Base-by-base conservation (phyloP, 2,888 invertebrate genomes). In the Caenorhabditis uteleia region DNA sequence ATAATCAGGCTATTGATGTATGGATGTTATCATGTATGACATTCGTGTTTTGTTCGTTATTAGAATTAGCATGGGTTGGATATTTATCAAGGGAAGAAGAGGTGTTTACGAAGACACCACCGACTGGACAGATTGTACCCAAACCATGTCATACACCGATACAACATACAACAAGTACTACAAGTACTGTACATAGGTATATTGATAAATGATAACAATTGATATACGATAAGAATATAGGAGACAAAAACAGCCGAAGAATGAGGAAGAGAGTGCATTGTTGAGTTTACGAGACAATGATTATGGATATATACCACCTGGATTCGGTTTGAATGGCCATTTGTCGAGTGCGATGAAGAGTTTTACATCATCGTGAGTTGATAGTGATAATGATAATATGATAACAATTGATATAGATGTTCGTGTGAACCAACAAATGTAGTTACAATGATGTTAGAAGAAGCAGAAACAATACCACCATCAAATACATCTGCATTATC, bases 1-100 rank as follows among this genome's bases (percentile, higher is more conserved):
- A 8, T 29, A n/a, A n/a, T n/a, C 45, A 78, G 74, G 76, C 77
- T 26, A 78, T 78, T 55, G 80, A 80, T 53, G 77, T 82, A 10
- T 82, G 82, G 82, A 77, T 82, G 77, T 70, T 82, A 26, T 77
- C 77, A n/a, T 82, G 82, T 55, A 80, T 82, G 80, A 82, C 82
- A 18, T 81, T 82, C 42, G 82, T 82, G 21, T 82, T 82, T 60
- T 80, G 80, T 54, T 82, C 82, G 0, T 60, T 82, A n/a, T 66
- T 82, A 10, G 82, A 82, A 48, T 66, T 82, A 33, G 82, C 82
- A 23, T 79, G 78, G 77, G 80, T 82, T 25, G 82, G 82, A 2
- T 82, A 73, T 51, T 53, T 82, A 26, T 74, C 74, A 20, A 57
- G 81, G n/a, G 74, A 79, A 25, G 81, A 80, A 12, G 51, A 43